Evolutionary conservation across 2,888 invertebrate genomes (phyloP).

Genomic region (Andricus quercusramuli): DNA sequence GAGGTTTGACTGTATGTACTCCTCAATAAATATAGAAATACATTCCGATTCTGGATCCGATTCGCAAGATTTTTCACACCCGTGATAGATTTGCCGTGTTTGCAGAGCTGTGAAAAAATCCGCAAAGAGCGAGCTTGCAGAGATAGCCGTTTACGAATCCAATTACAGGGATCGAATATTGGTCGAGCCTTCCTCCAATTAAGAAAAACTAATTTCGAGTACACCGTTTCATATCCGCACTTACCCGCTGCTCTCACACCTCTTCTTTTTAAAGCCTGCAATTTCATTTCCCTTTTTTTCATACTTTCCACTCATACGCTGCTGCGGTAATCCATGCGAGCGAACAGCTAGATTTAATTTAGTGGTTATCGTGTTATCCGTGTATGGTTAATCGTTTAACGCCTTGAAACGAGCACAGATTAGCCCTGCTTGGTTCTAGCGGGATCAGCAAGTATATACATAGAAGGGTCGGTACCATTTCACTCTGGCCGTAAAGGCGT

Average conservation of each 20-base stretch:
- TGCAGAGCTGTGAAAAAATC: conserved; percentile 27
- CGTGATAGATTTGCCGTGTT: conserved; percentile 20
- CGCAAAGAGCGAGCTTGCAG: conserved; percentile 44
- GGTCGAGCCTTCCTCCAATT: conserved; percentile 67
- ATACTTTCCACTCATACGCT: conserved; percentile 44
- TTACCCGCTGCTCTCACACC: conserved; percentile 4
- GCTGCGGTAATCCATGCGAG: conserved; percentile 62
- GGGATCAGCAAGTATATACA: conserved; percentile 45
- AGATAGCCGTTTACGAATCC: conserved; percentile 57
- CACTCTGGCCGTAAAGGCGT: conserved; percentile 29
- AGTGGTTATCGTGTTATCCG: conserved; percentile 68
- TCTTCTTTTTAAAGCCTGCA: conserved; percentile 26
- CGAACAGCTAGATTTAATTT: conserved; percentile 71
- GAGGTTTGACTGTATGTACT: background rate
- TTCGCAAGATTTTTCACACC: conserved; percentile 16
- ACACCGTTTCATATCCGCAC: conserved; percentile 46
- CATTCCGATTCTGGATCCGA: background rate
- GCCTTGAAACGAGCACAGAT: conserved; percentile 56
- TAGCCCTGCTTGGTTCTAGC: conserved; percentile 42
- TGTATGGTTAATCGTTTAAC: conserved; percentile 69
- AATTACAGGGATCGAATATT: conserved; percentile 57
- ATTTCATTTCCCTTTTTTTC: conserved; percentile 49
- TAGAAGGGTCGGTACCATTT: conserved; percentile 5
- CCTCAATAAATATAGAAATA: background rate
- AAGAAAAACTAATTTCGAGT: conserved; percentile 75